Conservation (phyloP, 2,888 invertebrate species). For the Plebejus anna region DNA sequence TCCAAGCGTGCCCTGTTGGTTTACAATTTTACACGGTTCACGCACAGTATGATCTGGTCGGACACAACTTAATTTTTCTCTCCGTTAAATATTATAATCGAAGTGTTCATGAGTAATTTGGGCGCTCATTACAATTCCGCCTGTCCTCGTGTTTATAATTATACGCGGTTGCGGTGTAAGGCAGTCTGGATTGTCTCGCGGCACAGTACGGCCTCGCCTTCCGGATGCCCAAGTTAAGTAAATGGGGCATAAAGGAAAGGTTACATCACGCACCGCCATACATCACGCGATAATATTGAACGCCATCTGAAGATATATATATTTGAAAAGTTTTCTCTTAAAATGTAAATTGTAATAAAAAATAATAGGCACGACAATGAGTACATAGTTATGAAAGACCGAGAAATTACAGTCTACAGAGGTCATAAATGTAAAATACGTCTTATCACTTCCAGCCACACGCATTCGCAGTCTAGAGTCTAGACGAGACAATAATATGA, state of each 20-base stretch:
- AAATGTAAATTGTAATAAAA: not conserved
- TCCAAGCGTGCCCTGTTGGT: not conserved
- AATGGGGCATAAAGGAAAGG: constrained; percentile 25
- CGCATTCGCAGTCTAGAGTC: too few species aligned
- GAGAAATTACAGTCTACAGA: too few species aligned
- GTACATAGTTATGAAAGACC: too few species aligned
- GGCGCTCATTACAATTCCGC: not conserved
- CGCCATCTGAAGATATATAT: not conserved
- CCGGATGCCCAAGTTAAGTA: constrained; percentile 27
- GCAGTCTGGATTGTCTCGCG: constrained; percentile 4
- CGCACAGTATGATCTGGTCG: not conserved
- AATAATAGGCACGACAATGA: not conserved
- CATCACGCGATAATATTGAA: not conserved
- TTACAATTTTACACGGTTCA: not conserved
- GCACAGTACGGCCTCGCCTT: constrained; percentile 18
- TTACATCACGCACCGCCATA: constrained; percentile 5
- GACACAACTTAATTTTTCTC: not conserved
- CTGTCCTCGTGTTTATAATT: not conserved
- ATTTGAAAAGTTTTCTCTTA: not conserved
- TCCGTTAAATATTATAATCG: not conserved
- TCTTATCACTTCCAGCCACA: too few species aligned
- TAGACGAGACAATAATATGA: too few species aligned
- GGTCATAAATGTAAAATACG: too few species aligned
- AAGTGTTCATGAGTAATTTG: not conserved
- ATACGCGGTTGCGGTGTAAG: not conserved